Evolutionary conservation across 2,888 invertebrate species (phyloP).

Genomic region (Sicus ferrugineus): DNA sequence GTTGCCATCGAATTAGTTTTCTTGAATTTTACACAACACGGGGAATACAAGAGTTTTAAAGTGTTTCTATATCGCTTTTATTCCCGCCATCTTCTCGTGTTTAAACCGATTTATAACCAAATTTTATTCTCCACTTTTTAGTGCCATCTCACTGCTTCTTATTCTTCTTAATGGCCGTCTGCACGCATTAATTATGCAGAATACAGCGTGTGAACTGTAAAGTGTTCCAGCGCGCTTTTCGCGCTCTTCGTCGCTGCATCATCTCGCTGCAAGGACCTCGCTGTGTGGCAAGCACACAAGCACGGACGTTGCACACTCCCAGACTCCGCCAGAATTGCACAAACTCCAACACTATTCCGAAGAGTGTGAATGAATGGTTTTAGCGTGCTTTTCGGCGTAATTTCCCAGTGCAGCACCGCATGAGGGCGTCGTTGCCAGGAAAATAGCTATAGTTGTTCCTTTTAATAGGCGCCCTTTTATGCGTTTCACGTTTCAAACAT

Average conservation of each 20-base stretch:
- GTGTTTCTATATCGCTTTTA: background rate
- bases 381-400: background rate
- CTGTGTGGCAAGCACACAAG: background rate
- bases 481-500: slow-evolving; percentile 36
- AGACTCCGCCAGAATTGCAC: background rate
- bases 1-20: too few relatives aligned
- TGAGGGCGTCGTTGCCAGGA: background rate
- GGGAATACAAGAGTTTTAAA: too few relatives aligned
- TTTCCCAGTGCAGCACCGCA: slow-evolving; percentile 3
- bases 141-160: slow-evolving; percentile 15
- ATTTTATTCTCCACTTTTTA: background rate
- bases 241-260: background rate
- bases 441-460: background rate
- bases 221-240: slow-evolving; percentile 20
- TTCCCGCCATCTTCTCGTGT: background rate
- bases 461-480: slow-evolving; percentile 10
- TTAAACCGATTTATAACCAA: background rate
- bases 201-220: slow-evolving; percentile 24
- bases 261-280: background rate
- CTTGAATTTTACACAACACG: too few relatives aligned
- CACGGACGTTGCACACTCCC: background rate
- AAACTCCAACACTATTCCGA: background rate
- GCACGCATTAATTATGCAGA: slow-evolving; percentile 37
- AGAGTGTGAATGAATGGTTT: slow-evolving; percentile 14
- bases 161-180: slow-evolving; percentile 25